These are phyloP conservation scores for Pogonocherus hispidulus DNA, from an alignment of 2,888 invertebrate species.

Conservation along the genomic window DNA sequence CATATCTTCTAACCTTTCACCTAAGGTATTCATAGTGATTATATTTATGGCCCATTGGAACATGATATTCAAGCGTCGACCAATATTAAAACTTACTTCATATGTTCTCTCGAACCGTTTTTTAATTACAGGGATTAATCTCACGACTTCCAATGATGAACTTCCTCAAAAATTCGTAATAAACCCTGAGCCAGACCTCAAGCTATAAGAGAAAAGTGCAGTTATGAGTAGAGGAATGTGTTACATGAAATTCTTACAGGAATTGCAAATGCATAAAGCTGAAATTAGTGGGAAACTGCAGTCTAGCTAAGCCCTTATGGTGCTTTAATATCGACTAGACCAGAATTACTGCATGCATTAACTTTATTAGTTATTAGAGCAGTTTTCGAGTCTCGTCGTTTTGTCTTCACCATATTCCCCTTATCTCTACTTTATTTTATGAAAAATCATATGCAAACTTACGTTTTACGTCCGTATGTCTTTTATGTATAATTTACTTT, in stretches of 20 bases:
- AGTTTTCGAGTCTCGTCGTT: constrained; percentile 53
- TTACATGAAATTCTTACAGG: constrained; percentile 51
- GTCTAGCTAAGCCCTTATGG: constrained; percentile 56
- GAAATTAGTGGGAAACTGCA: constrained; percentile 53
- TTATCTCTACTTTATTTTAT: constrained; percentile 19
- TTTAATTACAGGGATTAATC: neutral
- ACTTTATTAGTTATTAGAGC: constrained; percentile 54
- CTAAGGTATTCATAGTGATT: too few species aligned
- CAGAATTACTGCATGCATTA: constrained; percentile 47
- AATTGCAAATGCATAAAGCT: constrained; percentile 56
- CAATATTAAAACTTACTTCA: too few species aligned
- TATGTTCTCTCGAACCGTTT: too few species aligned
- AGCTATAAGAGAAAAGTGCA: neutral
- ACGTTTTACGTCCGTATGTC: neutral
- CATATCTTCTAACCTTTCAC: too few species aligned
- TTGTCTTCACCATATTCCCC: constrained; percentile 17
- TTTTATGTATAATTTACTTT: constrained; percentile 9
- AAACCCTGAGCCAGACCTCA: constrained; percentile 16
- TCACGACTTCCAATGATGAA: neutral
- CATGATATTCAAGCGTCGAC: too few species aligned
- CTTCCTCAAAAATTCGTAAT: neutral
- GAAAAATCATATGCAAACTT: constrained; percentile 21
- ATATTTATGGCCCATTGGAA: too few species aligned
- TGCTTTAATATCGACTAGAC: constrained; percentile 54
- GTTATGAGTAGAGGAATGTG: constrained; percentile 18